Base-by-base conservation (phyloP, 1,140 invertebrate genomes). In the Venturia canescens region DNA sequence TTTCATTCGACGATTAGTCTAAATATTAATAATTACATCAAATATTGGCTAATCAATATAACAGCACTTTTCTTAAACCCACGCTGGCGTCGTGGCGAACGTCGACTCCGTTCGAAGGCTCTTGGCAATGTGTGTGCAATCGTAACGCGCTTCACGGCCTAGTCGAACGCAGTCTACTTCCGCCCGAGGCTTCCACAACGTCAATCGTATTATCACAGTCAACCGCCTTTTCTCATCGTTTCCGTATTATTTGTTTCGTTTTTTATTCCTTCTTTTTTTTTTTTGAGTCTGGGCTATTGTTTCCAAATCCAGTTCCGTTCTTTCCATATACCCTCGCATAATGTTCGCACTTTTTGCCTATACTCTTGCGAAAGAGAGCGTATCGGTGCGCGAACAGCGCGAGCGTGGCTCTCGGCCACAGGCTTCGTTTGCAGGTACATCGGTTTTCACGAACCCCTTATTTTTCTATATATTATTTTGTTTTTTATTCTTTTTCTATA, bases 191-290 rank as follows among this genome's bases (percentile, higher is more conserved):
- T 84, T 79, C 87, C 48, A 77, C 18, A 77, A 60, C 75, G 87
- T 84, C 83, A 85, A 85, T 88, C 88, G 86, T 89, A 88, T 87
- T 90, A 90, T 90, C 89, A 90, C 89, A 90, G 89, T 89, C 88
- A 89, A 88, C 80, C 86, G 80, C 86, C 86, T 86, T 78, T 63
- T 72, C 83, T 83, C 84, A 44, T 11, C 38, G 11, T 44, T 9
- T 44, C 38, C 38, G 38, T 44, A 44, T 44, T 44, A 44, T 44
- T 74, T 67, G 21, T 23, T 44, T 66, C n/a, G n/a, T n/a, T 34
- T 29, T 74, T 74, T 38, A 21, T 57, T n/a, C 66, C 31, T 44
- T 69, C 4, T 26, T 38, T 71, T 26, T 23, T 34, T 1, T 57
- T 76, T 50, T 26, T 60, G 29, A 11, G 7, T 44, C 38, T 44